These are phyloP conservation scores for Sialia sialis DNA, from an alignment of 2,113 vertebrate genomes.

Conservation along the genomic window DNA sequence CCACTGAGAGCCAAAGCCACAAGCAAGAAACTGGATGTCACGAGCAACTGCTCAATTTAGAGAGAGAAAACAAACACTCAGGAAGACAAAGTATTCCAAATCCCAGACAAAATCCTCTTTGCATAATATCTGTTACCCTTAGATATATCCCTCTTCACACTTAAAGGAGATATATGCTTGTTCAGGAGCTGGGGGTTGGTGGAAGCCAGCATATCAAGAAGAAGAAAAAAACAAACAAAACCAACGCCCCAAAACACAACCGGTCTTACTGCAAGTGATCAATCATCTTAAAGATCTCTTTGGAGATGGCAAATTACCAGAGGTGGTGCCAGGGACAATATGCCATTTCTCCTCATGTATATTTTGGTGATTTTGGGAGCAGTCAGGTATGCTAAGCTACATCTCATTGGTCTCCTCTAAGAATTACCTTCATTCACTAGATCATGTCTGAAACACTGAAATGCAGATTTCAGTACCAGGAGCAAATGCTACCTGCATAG, in stretches of 20 bases:
- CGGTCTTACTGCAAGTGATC: not conserved
- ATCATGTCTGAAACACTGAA: not conserved
- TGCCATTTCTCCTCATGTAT: not conserved
- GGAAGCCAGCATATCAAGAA: not conserved
- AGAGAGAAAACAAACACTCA: not conserved
- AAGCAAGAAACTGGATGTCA: not conserved
- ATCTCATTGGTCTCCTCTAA: not conserved
- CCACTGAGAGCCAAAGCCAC: not conserved
- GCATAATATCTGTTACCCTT: not conserved
- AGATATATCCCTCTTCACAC: not conserved
- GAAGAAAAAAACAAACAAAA: not conserved
- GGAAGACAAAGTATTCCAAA: not conserved
- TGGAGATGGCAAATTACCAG: not conserved
- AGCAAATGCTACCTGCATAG: not conserved
- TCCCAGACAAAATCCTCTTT: not conserved
- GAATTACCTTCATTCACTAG: not conserved
- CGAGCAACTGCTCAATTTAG: rapidly evolving
- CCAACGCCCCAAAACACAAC: not conserved
- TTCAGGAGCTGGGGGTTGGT: not conserved
- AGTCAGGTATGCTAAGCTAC: not conserved
- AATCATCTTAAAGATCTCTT: not conserved
- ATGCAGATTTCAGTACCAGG: not conserved
- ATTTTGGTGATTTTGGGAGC: not conserved
- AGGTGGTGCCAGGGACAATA: not conserved
- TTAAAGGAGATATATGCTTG: not conserved